These are phyloP conservation scores for Microtus pennsylvanicus DNA, from an alignment of 2,113 vertebrate species.

Conservation along the genomic window DNA sequence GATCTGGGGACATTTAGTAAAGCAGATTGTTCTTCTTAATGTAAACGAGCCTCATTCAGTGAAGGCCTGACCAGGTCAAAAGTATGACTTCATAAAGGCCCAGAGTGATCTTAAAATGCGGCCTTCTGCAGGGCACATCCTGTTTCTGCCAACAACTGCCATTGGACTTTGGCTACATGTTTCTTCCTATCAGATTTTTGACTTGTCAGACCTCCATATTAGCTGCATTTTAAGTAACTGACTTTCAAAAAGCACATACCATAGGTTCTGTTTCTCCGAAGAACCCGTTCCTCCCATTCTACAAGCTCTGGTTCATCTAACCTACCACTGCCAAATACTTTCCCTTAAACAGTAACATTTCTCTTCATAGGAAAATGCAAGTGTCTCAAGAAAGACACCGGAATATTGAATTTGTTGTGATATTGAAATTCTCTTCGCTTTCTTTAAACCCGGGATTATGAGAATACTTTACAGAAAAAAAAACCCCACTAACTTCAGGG, in stretches of 20 bases:
- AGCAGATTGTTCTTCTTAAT: neutral
- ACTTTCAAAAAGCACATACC: neutral
- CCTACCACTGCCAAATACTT: neutral
- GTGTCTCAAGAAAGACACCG: neutral
- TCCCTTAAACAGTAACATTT: neutral
- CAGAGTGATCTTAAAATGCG: neutral
- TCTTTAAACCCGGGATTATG: slow-evolving; percentile 2
- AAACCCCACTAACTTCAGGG: neutral
- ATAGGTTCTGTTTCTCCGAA: neutral
- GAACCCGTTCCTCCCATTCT: neutral
- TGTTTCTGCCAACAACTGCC: neutral
- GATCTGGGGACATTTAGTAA: neutral
- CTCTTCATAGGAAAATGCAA: slow-evolving; percentile 12
- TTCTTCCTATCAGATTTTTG: neutral
- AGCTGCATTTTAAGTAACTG: neutral
- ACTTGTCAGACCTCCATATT: neutral
- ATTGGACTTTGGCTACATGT: neutral
- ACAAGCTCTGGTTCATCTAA: neutral
- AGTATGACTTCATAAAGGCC: neutral
- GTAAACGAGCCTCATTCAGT: neutral
- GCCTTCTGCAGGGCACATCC: neutral
- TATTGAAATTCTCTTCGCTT: slow-evolving; percentile 4
- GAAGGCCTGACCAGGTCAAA: neutral
- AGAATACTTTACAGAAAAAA: neutral
- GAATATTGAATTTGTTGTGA: neutral